phyloP scores from a whole-genome alignment of 2,113 vertebrate species.

The Cebus imitator region DNA sequence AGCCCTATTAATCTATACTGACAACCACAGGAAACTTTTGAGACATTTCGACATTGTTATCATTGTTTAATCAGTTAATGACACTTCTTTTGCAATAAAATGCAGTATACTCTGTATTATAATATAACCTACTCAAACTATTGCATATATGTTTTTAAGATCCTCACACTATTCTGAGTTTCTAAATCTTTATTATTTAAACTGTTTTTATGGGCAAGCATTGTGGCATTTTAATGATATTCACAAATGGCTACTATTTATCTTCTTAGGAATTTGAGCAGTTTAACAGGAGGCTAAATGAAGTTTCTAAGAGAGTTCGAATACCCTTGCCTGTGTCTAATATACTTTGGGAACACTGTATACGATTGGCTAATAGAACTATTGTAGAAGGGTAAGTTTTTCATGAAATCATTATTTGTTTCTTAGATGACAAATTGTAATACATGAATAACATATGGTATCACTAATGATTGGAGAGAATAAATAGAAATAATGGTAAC shows the following conservation, averaged over 20 bases:
- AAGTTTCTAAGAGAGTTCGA: slow-evolving; percentile 94
- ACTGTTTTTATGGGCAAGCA: background rate
- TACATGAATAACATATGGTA: background rate
- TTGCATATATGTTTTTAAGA: background rate
- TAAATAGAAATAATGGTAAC: background rate
- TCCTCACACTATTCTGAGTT: background rate
- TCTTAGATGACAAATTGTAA: slow-evolving; percentile 3
- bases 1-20: background rate
- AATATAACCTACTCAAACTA: background rate
- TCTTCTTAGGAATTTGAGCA: slow-evolving; percentile 94
- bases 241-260: background rate
- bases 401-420: slow-evolving; percentile 13
- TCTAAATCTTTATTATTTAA: background rate
- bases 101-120: background rate
- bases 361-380: slow-evolving; percentile 97
- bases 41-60: slow-evolving; percentile 27
- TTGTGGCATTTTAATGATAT: background rate
- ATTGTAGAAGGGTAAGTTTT: slow-evolving; percentile 95
- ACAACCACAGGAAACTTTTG: background rate
- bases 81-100: slow-evolving; percentile 40
- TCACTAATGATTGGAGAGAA: background rate
- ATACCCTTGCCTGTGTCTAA: slow-evolving; percentile 97
- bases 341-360: slow-evolving; percentile 99
- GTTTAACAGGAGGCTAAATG: slow-evolving; percentile 92
- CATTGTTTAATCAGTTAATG: slow-evolving; percentile 31